Percentiles rank a stretch among this genome's conserved stretches.
phyloP scores from a whole-genome alignment of 2,113 vertebrate species.

The Pedionomus torquatus region DNA sequence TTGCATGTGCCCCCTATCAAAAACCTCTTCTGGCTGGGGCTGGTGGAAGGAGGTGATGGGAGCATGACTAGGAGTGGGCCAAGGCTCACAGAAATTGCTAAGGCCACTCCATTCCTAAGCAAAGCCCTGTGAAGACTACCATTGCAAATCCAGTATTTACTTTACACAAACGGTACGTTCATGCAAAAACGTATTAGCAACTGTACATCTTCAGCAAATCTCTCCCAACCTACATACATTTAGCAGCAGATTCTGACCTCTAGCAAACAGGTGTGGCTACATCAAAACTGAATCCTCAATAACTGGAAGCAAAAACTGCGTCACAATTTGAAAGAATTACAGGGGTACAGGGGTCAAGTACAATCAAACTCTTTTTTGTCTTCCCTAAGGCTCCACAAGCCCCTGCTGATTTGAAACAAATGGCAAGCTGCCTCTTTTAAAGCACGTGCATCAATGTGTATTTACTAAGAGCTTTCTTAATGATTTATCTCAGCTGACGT shows the following conservation, averaged over 20 bases:
- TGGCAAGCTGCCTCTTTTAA: background rate
- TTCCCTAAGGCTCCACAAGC: background rate
- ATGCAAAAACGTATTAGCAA: background rate
- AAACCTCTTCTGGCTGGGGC: background rate
- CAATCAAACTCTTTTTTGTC: background rate
- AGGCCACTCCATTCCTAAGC: background rate
- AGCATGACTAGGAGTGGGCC: background rate
- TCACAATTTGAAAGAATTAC: background rate
- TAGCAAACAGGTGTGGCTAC: background rate
- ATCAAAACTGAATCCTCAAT: background rate
- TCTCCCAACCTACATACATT: background rate
- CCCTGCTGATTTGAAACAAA: conserved; percentile 29
- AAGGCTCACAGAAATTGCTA: background rate
- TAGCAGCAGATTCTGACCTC: background rate
- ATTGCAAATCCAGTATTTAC: background rate
- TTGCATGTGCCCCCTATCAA: background rate
- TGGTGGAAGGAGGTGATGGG: background rate
- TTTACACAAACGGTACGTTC: background rate
- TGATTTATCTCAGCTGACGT: conserved; percentile 30
- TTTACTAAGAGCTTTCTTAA: background rate
- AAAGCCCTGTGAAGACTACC: background rate
- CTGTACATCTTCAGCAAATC: background rate
- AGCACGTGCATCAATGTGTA: background rate
- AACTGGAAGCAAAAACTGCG: background rate
- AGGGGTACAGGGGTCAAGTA: background rate